Conservation (phyloP, 1,140 invertebrate species). For the Micrasema minimum region DNA sequence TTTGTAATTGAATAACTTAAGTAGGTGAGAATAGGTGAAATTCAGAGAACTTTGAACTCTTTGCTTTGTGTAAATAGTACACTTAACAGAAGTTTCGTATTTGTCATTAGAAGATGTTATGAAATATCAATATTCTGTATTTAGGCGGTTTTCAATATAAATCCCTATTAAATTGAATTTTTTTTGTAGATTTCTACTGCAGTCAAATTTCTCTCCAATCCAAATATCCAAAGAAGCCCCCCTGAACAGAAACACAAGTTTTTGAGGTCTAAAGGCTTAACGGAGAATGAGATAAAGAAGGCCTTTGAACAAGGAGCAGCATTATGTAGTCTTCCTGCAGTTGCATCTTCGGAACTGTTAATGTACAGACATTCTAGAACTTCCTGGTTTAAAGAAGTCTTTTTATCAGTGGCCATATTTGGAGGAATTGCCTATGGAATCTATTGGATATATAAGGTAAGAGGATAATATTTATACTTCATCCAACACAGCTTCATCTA, state of each 20-base stretch:
- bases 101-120: not conserved
- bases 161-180: conserved; percentile 10
- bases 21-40: not conserved
- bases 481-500: no score
- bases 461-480: no score
- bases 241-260: conserved; percentile 82
- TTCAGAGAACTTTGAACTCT: conserved; percentile 12
- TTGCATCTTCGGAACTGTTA: conserved; percentile 61
- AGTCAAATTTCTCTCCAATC: conserved; percentile 87
- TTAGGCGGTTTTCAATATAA: not conserved
- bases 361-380: conserved; percentile 63
- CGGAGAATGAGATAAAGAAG: conserved; percentile 79
- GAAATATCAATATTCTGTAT: not conserved
- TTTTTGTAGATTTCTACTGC: conserved; percentile 80
- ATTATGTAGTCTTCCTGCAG: conserved; percentile 56
- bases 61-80: conserved; percentile 7
- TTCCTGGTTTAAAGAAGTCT: conserved; percentile 72
- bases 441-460: conserved; percentile 80
- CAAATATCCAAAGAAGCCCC: conserved; percentile 79
- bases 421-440: conserved; percentile 76
- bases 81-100: not conserved
- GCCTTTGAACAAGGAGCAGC: conserved; percentile 72
- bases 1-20: not conserved
- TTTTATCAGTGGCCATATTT: conserved; percentile 75
- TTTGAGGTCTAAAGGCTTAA: conserved; percentile 82